Evolutionary conservation across 2,888 invertebrate genomes (phyloP), one percentile per base, ranked within the genome.

Genomic region (Baronia brevicornis): DNA sequence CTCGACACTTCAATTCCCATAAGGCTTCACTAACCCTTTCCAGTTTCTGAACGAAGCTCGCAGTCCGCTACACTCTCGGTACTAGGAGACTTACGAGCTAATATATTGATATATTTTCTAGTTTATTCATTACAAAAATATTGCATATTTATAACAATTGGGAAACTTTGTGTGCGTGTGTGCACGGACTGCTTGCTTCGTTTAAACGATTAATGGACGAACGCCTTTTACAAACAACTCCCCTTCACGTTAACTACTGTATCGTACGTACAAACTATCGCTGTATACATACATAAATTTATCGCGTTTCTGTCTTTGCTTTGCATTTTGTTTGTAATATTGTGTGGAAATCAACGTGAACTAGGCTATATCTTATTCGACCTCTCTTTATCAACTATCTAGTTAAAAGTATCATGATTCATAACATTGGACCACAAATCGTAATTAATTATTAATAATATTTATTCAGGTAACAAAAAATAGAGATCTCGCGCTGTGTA

Each of bases 391-490:
- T 66, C 58, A 60, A 58, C 78, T 82, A 84, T 74, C 72, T 80
- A 79, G 68, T 69, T 73, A 67, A 67, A 55, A 74, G 65, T 77
- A 77, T 78, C 67, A 75, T 78, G 80, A 75, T 79, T 78, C 75
- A 69, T 75, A 82, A 80, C 75, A 84, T 85, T 85, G 84, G 84
- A 84, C 84, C 84, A 79, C 84, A 74, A 65, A 78, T 82, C 61
- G 75, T 82, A 79, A 77, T 77, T 77, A 74, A 73, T 78, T 73
- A 78, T 71, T 66, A 67, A 70, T 77, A 77, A 71, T 79, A 79
- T 75, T 70, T 74, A 82, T 73, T 85, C 84, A 85, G 84, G 84
- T 84, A 85, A 85, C 84, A 82, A 82, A 82, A 78, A 79, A 63
- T 67, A 64, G 75, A 63, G 58, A 52, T 55, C 72, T 55, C 73